Percentiles rank a stretch among this genome's conserved stretches.
Conservation (phyloP, 2,888 invertebrate species). For the Amaurobius ferox region DNA sequence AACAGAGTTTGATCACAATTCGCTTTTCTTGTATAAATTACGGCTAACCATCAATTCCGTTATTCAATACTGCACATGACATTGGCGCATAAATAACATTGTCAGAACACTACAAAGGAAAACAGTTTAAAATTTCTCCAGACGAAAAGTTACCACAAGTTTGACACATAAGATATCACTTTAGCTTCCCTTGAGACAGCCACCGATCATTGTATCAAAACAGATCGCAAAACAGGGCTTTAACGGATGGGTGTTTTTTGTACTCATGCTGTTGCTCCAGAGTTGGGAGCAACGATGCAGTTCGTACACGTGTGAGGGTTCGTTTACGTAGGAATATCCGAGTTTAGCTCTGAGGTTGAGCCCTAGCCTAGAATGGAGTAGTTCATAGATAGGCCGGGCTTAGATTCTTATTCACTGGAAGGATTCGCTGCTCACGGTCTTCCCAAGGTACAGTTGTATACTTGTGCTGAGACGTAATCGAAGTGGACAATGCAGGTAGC, state of each 20-base stretch:
- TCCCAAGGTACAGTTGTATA: conserved; percentile 83
- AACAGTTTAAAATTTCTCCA: neutral
- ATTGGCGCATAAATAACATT: conserved; percentile 22
- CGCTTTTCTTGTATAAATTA: conserved; percentile 30
- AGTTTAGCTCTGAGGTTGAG: neutral
- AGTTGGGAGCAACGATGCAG: neutral
- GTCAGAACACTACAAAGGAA: neutral
- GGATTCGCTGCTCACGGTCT: conserved; percentile 81
- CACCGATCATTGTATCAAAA: conserved; percentile 3
- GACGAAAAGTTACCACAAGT: conserved; percentile 29
- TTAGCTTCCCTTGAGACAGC: neutral
- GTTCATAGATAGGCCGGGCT: neutral
- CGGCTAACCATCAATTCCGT: neutral
- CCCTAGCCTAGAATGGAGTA: neutral
- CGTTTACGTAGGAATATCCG: conserved; percentile 6
- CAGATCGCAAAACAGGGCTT: neutral
- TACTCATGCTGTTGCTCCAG: conserved; percentile 39
- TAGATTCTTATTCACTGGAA: neutral
- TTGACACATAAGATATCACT: conserved; percentile 70
- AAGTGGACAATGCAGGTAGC: conserved; percentile 89
- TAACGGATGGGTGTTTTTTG: conserved; percentile 3
- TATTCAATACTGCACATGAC: conserved; percentile 24
- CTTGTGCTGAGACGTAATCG: conserved; percentile 76
- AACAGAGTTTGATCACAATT: conserved; percentile 17
- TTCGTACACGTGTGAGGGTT: neutral